Base-by-base conservation (phyloP, 2,888 invertebrate genomes). In the Erynnis tages region DNA sequence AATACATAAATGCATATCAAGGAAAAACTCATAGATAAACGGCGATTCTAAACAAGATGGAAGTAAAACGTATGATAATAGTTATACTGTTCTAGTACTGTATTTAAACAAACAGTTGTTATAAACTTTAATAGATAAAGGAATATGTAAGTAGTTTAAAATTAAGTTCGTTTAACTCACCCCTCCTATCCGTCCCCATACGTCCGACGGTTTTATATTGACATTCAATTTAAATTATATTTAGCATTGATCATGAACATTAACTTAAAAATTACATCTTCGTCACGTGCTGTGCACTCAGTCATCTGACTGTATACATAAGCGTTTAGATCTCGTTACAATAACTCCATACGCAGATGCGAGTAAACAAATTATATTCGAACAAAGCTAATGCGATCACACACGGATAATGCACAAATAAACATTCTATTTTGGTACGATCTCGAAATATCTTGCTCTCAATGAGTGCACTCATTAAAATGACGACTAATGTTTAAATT, bases 401-500 rank as follows among this genome's bases (percentile, higher is more conserved):
- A 47, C 37, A 13, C 13, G 38, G 40, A 55, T 38, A 52, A 35
- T 40, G 19, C 44, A 50, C 47, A 47, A 54, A 59, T 59, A 54
- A 56, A 37, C 45, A 32, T 21, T 53, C 34, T 60, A 55, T 56
- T 56, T 55, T 50, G n/a, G 41, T 50, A 34, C 13, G 41, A 17
- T 53, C 35, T 40, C 13, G 10, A 48, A 43, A 53, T 46, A 50
- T 50, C 49, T 19, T 11, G 25, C 27, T n/a, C 41, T 34, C 16
- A 41, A 41, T 34, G n/a, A n/a, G n/a, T n/a, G 34, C 10, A 32
- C 32, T 48, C 21, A 48, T 48, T 40, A 32, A 32, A 34, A 41
- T 21, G 13, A 27, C 10, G 2, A 27, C 21, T 1, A 21, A 34
- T 40, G 14, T 35, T 19, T 40, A n/a, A n/a, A n/a, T n/a, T n/a